Percentiles rank a stretch among this genome's conserved stretches.
Conservation (phyloP, 2,797 vertebrate genomes). For the Catostomus latipinnis region DNA sequence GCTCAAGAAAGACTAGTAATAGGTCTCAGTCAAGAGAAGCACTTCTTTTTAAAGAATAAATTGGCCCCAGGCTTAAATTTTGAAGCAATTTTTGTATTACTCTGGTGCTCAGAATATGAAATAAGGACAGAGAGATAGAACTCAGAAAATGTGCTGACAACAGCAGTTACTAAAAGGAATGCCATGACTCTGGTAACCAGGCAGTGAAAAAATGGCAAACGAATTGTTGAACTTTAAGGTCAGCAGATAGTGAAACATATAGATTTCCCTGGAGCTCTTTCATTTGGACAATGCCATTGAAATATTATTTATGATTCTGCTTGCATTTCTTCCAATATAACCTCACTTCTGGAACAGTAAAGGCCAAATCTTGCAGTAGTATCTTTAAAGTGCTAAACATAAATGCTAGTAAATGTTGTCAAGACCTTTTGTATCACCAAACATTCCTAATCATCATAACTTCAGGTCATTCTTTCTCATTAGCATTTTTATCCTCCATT, state of each 20-base stretch:
- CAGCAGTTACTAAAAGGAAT: slow-evolving; percentile 34
- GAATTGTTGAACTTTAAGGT: slow-evolving; percentile 33
- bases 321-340: slow-evolving; percentile 29
- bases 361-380: slow-evolving; percentile 47
- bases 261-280: slow-evolving; percentile 42
- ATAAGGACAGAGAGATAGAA: slow-evolving; percentile 57
- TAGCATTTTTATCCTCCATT: too few relatives aligned
- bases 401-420: neutral
- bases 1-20: slow-evolving; percentile 74
- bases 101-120: slow-evolving; percentile 69
- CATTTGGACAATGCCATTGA: slow-evolving; percentile 29
- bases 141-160: slow-evolving; percentile 36
- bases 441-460: neutral
- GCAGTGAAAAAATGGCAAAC: slow-evolving; percentile 24
- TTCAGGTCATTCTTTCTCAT: too few relatives aligned
- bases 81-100: slow-evolving; percentile 69
- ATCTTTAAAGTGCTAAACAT: neutral
- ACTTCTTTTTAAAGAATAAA: slow-evolving; percentile 55
- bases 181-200: slow-evolving; percentile 22
- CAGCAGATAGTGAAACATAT: slow-evolving; percentile 22
- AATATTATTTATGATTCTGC: slow-evolving; percentile 28
- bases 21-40: slow-evolving; percentile 73
- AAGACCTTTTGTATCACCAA: neutral
- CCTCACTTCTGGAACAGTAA: slow-evolving; percentile 17
- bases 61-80: slow-evolving; percentile 45